Percentiles rank a stretch among this genome's conserved stretches.
phyloP scores from a whole-genome alignment of 2,888 invertebrate genomes.

The Tolmerus cingulatus region DNA sequence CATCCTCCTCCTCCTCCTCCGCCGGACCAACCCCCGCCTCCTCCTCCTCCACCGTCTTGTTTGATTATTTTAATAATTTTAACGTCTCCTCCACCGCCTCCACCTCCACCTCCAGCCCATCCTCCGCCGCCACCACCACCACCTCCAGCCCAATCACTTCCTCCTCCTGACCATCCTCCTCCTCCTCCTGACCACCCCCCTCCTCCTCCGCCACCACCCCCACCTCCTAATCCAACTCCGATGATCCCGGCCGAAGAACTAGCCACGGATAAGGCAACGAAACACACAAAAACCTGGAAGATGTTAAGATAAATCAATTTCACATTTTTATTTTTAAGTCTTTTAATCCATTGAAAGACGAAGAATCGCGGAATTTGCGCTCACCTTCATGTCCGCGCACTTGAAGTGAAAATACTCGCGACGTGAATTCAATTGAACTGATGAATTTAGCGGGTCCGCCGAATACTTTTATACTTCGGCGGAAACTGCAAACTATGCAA shows the following conservation, averaged over 20 bases:
- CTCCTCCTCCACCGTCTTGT: conserved; percentile 28
- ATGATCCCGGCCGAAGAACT: conserved; percentile 7
- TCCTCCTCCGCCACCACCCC: conserved; percentile 60
- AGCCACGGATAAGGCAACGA: not conserved
- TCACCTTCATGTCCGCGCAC: conserved; percentile 23
- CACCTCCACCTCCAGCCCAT: not conserved
- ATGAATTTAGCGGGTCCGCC: not conserved
- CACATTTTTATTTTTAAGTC: not conserved
- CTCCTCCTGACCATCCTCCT: conserved; percentile 23
- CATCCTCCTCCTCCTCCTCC: conserved; percentile 13
- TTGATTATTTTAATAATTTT: conserved; percentile 27
- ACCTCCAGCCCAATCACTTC: not conserved
- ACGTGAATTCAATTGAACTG: conserved; percentile 20
- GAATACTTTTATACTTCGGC: conserved; percentile 42
- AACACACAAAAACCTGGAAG: conserved; percentile 20
- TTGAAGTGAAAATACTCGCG: not conserved
- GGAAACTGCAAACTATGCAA: conserved; percentile 23
- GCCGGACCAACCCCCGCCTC: not conserved
- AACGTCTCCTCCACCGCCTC: conserved; percentile 12
- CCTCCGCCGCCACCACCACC: not conserved
- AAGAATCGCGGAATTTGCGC: not conserved
- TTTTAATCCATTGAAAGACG: not conserved
- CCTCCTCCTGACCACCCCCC: conserved; percentile 63
- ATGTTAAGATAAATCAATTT: not conserved
- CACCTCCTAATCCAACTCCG: conserved; percentile 19